A percentile compares a stretch with the other conserved stretches of the same genome.
phyloP scores from a whole-genome alignment of 2,888 invertebrate species.

The Drosophila nr. fundita region DNA sequence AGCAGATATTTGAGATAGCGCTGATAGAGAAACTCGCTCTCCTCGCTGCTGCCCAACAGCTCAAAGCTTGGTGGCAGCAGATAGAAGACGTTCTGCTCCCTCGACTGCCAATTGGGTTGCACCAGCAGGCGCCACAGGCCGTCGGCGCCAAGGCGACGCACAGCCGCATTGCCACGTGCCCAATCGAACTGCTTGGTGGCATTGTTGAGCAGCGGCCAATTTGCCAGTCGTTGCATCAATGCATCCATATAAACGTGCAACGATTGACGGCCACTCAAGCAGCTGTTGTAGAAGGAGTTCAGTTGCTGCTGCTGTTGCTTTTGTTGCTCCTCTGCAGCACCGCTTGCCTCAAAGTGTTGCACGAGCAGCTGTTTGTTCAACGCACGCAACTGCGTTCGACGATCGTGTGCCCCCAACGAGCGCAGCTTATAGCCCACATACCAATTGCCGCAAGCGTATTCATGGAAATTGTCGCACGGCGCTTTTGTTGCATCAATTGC shows the following conservation, averaged over 20 bases:
- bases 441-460: constrained; percentile 95
- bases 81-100: constrained; percentile 77
- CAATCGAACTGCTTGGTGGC: constrained; percentile 62
- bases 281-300: constrained; percentile 67
- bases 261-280: constrained; percentile 58
- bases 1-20: constrained; percentile 79
- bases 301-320: constrained; percentile 16
- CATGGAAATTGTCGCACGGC: constrained; percentile 93
- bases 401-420: constrained; percentile 69
- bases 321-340: constrained; percentile 2
- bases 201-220: constrained; percentile 76
- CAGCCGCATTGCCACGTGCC: constrained; percentile 69
- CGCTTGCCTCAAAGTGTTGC: constrained; percentile 54
- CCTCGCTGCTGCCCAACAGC: constrained; percentile 54
- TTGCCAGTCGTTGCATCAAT: constrained; percentile 53
- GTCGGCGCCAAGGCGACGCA: constrained; percentile 77
- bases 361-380: constrained; percentile 69
- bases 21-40: constrained; percentile 72
- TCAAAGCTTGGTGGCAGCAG: constrained; percentile 73
- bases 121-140: constrained; percentile 74
- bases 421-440: constrained; percentile 55
- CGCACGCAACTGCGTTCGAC: constrained; percentile 65
- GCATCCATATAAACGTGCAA: constrained; percentile 67
- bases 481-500: constrained; percentile 84
- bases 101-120: constrained; percentile 82